These are phyloP conservation scores for Holothuria leucospilota DNA, from an alignment of 53 echinoderm and acorn worm genomes.

Conservation along the genomic window DNA sequence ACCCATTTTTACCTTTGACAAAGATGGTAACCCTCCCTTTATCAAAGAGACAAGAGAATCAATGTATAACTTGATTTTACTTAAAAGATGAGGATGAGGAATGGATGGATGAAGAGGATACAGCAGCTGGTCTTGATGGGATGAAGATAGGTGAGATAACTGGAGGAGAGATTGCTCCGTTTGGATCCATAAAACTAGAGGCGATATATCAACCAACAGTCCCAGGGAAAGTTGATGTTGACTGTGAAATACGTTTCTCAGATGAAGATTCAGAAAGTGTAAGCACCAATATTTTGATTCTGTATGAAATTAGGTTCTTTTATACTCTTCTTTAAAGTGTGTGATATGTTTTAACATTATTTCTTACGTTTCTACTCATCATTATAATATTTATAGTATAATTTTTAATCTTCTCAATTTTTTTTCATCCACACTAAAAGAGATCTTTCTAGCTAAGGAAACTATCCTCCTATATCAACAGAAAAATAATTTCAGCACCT, in stretches of 20 bases:
- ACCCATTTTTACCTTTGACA: no score
- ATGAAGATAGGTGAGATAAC: constrained; percentile 78
- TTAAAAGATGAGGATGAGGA: constrained; percentile 36
- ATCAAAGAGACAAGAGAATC: no score
- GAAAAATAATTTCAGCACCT: no score
- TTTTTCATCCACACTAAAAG: no score
- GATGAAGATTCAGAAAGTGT: constrained; percentile 87
- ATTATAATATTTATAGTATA: no score
- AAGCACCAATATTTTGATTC: constrained; percentile 29
- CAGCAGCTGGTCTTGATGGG: constrained; percentile 74
- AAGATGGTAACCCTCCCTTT: no score
- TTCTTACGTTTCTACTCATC: neutral
- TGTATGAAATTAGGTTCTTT: neutral
- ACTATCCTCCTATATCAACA: no score
- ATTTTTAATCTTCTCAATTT: no score
- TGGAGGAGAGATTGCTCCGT: constrained; percentile 77
- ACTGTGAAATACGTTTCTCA: constrained; percentile 90
- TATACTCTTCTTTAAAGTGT: neutral
- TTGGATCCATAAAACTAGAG: constrained; percentile 89
- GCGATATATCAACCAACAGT: constrained; percentile 88
- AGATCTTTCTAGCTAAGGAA: no score
- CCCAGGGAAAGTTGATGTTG: constrained; percentile 92
- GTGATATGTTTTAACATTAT: neutral
- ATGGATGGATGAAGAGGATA: constrained; percentile 44
- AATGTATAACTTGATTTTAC: no score